Evolutionary conservation across 2,888 invertebrate genomes (phyloP).

Genomic region (Catotricha subobsoleta): DNA sequence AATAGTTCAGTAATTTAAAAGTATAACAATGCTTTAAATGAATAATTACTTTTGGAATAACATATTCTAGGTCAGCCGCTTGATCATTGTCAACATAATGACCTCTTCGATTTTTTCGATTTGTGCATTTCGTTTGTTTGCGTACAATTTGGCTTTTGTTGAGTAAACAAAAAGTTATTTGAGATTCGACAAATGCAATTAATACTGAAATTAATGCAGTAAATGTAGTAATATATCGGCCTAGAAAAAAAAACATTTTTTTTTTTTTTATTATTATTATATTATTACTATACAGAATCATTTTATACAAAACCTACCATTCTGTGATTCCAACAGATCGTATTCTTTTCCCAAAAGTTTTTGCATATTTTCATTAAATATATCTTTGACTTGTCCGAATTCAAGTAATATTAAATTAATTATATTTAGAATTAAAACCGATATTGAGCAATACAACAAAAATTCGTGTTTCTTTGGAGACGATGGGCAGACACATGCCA

Average conservation of each 20-base stretch:
- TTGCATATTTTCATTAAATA: conserved; percentile 4
- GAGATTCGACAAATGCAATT: conserved; percentile 32
- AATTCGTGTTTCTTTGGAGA: conserved; percentile 29
- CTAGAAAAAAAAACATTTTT: conserved; percentile 18
- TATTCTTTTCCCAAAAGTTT: conserved; percentile 3
- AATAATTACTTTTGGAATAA: conserved; percentile 32
- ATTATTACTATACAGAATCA: background rate
- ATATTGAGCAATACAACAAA: conserved; percentile 29
- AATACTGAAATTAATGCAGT: conserved; percentile 29
- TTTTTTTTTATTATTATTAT: background rate
- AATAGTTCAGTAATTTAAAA: background rate
- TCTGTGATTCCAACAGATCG: background rate
- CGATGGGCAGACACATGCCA: conserved; percentile 30
- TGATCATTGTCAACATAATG: conserved; percentile 21
- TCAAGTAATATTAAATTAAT: conserved; percentile 15
- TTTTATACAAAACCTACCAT: conserved; percentile 3
- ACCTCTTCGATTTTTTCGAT: conserved; percentile 2
- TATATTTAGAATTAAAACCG: conserved; percentile 17
- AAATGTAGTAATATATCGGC: conserved; percentile 31
- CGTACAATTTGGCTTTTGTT: conserved; percentile 14
- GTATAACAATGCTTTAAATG: background rate
- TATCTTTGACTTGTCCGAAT: conserved; percentile 7
- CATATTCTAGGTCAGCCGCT: conserved; percentile 34
- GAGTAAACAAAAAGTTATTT: conserved; percentile 33
- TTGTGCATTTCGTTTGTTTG: background rate